Conservation (phyloP, 2,888 invertebrate genomes). For the Stenolophus ochropezus region DNA sequence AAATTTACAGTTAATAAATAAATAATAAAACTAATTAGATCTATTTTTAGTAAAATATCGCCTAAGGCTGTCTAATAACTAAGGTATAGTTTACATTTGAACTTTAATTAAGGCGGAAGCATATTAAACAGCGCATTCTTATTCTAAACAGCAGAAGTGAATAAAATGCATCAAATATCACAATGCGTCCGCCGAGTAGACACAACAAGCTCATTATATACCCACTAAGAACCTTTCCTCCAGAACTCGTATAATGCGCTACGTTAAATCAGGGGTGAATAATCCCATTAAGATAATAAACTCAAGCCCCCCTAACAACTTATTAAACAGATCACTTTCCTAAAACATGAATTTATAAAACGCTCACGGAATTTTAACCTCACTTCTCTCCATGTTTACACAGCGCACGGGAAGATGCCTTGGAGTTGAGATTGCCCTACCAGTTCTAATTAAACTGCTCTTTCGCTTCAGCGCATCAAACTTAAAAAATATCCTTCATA, state of each 20-base stretch:
- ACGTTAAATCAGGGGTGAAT: slow-evolving; percentile 60
- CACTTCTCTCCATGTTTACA: slow-evolving; percentile 16
- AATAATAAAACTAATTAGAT: no score
- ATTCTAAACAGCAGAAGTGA: background rate
- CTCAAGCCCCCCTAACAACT: slow-evolving; percentile 58
- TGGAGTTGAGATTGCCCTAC: background rate
- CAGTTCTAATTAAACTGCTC: slow-evolving; percentile 50
- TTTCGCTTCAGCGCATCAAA: background rate
- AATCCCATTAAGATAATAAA: slow-evolving; percentile 60
- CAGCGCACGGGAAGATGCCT: slow-evolving; percentile 23
- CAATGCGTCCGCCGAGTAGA: background rate
- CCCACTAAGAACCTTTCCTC: slow-evolving; percentile 23
- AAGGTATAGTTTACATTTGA: no score
- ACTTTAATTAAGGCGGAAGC: background rate
- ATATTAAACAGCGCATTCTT: background rate
- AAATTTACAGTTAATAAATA: no score
- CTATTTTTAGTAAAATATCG: no score
- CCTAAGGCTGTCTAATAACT: no score
- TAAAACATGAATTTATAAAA: slow-evolving; percentile 60
- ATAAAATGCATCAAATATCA: slow-evolving; percentile 17
- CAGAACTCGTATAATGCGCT: slow-evolving; percentile 22
- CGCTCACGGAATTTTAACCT: slow-evolving; percentile 56
- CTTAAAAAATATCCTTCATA: background rate
- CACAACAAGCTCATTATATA: slow-evolving; percentile 43
- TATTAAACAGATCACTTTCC: slow-evolving; percentile 59